phyloP scores from a whole-genome alignment of 2,113 vertebrate genomes.

The Tursiops truncatus region DNA sequence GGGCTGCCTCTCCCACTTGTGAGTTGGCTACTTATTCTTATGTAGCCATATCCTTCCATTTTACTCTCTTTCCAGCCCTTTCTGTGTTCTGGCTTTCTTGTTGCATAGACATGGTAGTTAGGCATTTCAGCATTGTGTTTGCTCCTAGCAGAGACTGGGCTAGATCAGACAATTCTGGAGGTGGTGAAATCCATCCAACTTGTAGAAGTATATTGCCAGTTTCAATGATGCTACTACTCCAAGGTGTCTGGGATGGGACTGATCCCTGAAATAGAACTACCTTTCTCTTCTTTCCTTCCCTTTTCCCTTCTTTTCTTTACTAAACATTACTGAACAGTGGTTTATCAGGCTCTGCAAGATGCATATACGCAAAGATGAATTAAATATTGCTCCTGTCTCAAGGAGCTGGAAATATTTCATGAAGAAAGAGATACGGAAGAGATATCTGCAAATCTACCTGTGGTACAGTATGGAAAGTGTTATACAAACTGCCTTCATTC shows the following conservation, averaged over 20 bases:
- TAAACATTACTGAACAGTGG: not conserved
- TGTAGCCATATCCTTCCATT: not conserved
- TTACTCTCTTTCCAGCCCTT: not conserved
- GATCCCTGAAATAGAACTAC: not conserved
- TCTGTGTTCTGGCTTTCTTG: not conserved
- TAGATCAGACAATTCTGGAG: not conserved
- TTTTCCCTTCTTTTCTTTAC: not conserved
- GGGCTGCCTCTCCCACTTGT: not conserved
- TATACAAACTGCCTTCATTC: not conserved
- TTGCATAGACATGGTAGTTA: rapidly evolving
- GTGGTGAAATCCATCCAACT: too few relatives aligned
- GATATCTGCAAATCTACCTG: too few relatives aligned
- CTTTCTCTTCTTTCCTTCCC: not conserved
- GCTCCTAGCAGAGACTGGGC: not conserved
- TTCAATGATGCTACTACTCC: not conserved
- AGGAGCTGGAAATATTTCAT: not conserved
- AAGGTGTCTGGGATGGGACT: too few relatives aligned
- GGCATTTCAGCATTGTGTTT: not conserved
- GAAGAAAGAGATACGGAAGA: not conserved
- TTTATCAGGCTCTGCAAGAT: not conserved
- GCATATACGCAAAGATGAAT: not conserved
- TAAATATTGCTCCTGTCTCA: not conserved
- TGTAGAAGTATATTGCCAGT: not conserved
- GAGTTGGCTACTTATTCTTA: not conserved
- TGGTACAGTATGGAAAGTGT: not conserved